phyloP scores from a whole-genome alignment of 2,888 invertebrate genomes.

The Eledona agricola region DNA sequence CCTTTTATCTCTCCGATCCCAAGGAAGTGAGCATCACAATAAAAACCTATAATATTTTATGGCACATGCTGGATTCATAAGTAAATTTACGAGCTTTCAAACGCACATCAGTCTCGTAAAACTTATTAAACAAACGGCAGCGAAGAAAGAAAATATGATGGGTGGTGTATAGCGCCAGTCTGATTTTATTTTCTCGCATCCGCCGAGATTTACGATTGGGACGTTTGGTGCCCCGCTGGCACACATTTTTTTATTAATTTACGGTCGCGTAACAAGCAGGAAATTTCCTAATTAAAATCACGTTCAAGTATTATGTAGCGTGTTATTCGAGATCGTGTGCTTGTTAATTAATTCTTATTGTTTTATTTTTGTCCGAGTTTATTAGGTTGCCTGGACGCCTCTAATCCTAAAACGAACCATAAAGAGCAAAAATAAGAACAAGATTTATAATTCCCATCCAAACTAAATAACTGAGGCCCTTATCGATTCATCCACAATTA shows the following conservation, averaged over 20 bases:
- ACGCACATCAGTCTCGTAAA: conserved; percentile 31
- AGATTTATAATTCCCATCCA: conserved; percentile 8
- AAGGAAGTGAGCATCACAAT: conserved; percentile 7
- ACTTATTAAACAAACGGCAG: conserved; percentile 32
- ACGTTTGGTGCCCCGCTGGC: conserved; percentile 1
- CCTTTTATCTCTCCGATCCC: background rate
- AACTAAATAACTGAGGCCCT: conserved; percentile 7
- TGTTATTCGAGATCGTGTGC: conserved; percentile 27
- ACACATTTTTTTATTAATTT: conserved; percentile 8
- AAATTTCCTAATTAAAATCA: conserved; percentile 19
- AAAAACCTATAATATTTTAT: conserved; percentile 15
- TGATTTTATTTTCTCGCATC: conserved; percentile 24
- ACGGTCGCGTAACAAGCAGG: conserved; percentile 3
- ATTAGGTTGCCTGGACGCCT: conserved; percentile 24
- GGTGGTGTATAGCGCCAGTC: conserved; percentile 15
- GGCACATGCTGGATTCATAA: conserved; percentile 1
- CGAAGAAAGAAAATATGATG: conserved; percentile 26
- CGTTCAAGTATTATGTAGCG: conserved; percentile 4
- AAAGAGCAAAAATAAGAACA: conserved; percentile 23
- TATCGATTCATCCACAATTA: conserved; percentile 12
- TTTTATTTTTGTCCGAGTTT: conserved; percentile 28
- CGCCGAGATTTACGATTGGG: conserved; percentile 23
- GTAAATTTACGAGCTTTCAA: conserved; percentile 27
- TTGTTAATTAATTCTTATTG: conserved; percentile 33
- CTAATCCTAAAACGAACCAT: conserved; percentile 17